A percentile compares a stretch with the other conserved stretches of the same genome.
These are phyloP conservation scores for Nymphalis urticae DNA, from an alignment of 2,888 invertebrate genomes.

Conservation along the genomic window DNA sequence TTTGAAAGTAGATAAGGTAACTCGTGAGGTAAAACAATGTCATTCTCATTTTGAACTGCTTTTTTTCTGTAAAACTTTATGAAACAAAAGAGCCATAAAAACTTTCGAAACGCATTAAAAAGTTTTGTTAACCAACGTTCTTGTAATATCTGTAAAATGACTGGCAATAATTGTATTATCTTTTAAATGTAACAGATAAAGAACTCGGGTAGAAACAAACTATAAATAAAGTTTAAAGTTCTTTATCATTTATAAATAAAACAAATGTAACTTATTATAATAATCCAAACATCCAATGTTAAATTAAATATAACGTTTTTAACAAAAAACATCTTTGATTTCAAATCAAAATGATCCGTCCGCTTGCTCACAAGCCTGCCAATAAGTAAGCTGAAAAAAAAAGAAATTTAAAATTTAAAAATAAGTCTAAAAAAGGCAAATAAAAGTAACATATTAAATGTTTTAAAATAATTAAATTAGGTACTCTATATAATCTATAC, in stretches of 20 bases:
- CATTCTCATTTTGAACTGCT: conserved; percentile 20
- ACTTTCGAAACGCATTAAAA: conserved; percentile 33
- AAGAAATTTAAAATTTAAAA: too few species aligned
- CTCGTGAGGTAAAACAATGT: conserved; percentile 39
- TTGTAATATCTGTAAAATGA: conserved; percentile 13
- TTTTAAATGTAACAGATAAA: neutral
- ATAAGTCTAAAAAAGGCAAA: too few species aligned
- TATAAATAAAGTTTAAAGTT: neutral
- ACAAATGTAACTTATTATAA: too few species aligned
- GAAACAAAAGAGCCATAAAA: conserved; percentile 34
- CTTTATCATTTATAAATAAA: neutral
- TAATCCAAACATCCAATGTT: too few species aligned
- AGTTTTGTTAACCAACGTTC: conserved; percentile 13
- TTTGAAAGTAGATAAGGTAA: conserved; percentile 25
- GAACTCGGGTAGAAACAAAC: neutral
- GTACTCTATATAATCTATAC: too few species aligned
- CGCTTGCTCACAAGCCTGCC: too few species aligned
- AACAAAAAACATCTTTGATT: too few species aligned
- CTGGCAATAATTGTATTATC: conserved; percentile 46
- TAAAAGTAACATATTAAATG: too few species aligned
- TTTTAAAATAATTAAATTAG: too few species aligned
- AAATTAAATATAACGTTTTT: too few species aligned
- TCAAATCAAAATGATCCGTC: too few species aligned
- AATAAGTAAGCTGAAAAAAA: too few species aligned
- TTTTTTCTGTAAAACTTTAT: conserved; percentile 20